These are phyloP conservation scores for Caenorhabditis wallacei DNA, from an alignment of 2,888 invertebrate genomes.

Conservation along the genomic window DNA sequence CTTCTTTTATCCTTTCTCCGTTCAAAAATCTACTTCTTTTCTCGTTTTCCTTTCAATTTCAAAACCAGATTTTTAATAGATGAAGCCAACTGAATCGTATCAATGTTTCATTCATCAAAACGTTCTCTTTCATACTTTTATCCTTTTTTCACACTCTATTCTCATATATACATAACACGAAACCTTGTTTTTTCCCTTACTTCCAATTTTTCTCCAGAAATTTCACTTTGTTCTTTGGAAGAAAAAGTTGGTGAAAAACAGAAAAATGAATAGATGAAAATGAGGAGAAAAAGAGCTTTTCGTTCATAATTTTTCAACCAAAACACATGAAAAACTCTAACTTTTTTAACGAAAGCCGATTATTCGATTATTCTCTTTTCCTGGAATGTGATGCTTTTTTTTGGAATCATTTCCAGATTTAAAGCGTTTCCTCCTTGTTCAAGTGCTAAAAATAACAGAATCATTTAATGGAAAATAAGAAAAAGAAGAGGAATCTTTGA, in stretches of 20 bases:
- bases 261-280: background rate
- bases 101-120: constrained; percentile 27
- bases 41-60: constrained; percentile 35
- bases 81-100: constrained; percentile 42
- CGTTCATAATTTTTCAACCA: background rate
- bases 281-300: background rate
- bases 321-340: background rate
- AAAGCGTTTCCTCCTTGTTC: background rate
- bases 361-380: constrained; percentile 21
- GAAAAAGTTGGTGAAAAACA: constrained; percentile 2
- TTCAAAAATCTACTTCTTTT: constrained; percentile 61
- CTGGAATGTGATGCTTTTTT: no score
- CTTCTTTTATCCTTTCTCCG: constrained; percentile 32
- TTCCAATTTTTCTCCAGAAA: background rate
- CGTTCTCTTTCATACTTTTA: constrained; percentile 25
- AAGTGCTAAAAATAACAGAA: no score
- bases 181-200: constrained; percentile 9
- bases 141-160: constrained; percentile 1
- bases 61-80: constrained; percentile 46
- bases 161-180: background rate
- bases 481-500: constrained; percentile 2
- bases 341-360: background rate
- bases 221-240: constrained; percentile 10
- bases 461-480: background rate
- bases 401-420: no score